Evolutionary conservation across 2,888 invertebrate genomes (phyloP), one percentile per base, ranked within the genome.

Genomic region (Pycnomerus fuliginosus): DNA sequence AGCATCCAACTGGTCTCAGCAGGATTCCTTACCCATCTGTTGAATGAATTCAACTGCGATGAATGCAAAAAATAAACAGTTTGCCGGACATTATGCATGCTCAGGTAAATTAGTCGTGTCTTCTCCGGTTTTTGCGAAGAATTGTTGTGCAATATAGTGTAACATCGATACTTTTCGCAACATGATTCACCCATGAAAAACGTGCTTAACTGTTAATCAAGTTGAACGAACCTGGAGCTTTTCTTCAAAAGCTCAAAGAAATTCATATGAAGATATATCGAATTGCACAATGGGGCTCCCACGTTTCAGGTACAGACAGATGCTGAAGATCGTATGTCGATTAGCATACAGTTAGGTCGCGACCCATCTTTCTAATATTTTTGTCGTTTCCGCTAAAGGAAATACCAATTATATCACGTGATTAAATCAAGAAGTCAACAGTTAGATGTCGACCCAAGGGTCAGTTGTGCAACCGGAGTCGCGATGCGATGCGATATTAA

Each of bases 271-370:
- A n/a, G 8, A 20, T 8, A 20, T 20, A 20, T 20, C 20, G 20
- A 20, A 20, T 20, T 20, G 20, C 20, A 20, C 20, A 20, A 20
- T 20, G 4, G 4, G 5, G 20, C 56, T 58, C 59, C 57, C 55
- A 54, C 54, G 53, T 52, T 35, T 27, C 35, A 50, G 48, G 50
- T 37, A 37, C 35, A 29, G 35, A 48, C 57, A 57, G 55, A 57
- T 55, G 57, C 44, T 31, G 29, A 51, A 49, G 44, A 53, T 53
- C 53, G 36, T 51, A 42, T 53, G 46, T 51, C 50, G 25, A 46
- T 43, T 44, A 44, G 10, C 39, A 15, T 51, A 53, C 53, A 53
- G 53, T 53, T 53, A 53, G 50, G 49, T 51, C 53, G 45, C 49
- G 53, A 53, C 50, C 48, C 46, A 25, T 12, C 33, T 16, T 22